Percentiles rank a stretch among this genome's conserved stretches.
phyloP scores from a whole-genome alignment of 2,888 invertebrate genomes.

The Charanyca ferruginea region DNA sequence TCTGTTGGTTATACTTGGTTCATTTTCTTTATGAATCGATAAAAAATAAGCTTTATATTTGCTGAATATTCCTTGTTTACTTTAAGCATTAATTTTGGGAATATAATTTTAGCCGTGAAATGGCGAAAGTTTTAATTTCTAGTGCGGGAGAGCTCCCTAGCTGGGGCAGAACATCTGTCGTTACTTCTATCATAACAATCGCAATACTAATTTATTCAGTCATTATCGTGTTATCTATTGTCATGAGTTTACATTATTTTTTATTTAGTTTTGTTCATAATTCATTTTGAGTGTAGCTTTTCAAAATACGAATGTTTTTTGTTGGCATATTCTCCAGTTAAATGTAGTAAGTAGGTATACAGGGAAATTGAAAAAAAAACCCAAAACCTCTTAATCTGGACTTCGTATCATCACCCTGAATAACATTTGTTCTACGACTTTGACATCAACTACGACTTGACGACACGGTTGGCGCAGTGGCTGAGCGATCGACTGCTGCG shows the following conservation, averaged over 20 bases:
- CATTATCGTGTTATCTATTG: slow-evolving; percentile 34
- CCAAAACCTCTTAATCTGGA: too few species aligned
- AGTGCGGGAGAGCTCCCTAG: slow-evolving; percentile 16
- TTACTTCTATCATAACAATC: slow-evolving; percentile 43
- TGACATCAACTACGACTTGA: too few species aligned
- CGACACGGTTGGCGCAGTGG: too few species aligned
- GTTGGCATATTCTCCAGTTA: neutral
- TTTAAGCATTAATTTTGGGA: slow-evolving; percentile 44
- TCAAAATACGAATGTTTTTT: neutral
- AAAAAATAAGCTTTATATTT: slow-evolving; percentile 21
- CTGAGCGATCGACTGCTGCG: too few species aligned
- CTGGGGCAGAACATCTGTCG: slow-evolving; percentile 46
- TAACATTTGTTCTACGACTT: too few species aligned
- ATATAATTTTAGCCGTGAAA: slow-evolving; percentile 55
- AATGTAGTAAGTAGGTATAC: neutral
- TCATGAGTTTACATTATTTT: slow-evolving; percentile 15
- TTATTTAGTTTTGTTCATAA: slow-evolving; percentile 7
- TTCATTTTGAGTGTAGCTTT: neutral
- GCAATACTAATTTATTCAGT: slow-evolving; percentile 39
- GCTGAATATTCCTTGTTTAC: slow-evolving; percentile 38
- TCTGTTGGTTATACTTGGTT: slow-evolving; percentile 4
- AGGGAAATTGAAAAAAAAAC: too few species aligned
- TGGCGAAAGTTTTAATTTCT: slow-evolving; percentile 70
- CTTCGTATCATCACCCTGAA: too few species aligned
- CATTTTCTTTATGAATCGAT: slow-evolving; percentile 20